Base-by-base conservation (phyloP, 2,888 invertebrate genomes). In the Euplexia lucipara region DNA sequence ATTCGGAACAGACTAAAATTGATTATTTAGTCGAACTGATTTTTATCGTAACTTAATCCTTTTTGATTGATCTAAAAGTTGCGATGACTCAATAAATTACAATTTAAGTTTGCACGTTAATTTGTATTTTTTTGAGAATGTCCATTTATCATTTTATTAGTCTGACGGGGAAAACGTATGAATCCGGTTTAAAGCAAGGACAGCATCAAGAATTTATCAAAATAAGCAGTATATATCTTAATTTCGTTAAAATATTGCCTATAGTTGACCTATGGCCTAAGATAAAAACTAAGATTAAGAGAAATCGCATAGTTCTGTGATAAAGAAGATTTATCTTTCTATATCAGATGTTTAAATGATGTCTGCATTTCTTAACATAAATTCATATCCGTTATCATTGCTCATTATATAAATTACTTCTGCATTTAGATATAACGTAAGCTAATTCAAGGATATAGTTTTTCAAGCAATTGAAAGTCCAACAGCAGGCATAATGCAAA, bases 101-200 rank as follows among this genome's bases (percentile, higher is more conserved):
- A 41, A n/a, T 47, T 41, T 35, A 0, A 9, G 16, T 45, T 26
- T 39, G n/a, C 22, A 26, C 1, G 16, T 47, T n/a, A n/a, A n/a
- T n/a, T 68, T 56, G 26, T 26, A 26, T 26, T 26, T 26, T 26
- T 70, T 60, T 39, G 12, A 35, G 45, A 48, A 65, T 52, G 39
- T 2, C 10, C 7, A 61, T 67, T 54, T 32, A 54, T 59, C 41
- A 44, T 34, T 64, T 52, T 49, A 37, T 49, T 45, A 9, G 8
- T 20, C 18, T 49, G 26, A 32, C 7, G 39, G 39, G n/a, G 41
- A 60, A 56, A 61, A 59, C 18, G 14, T 20, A 35, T 35, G 14
- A 48, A 62, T 54, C 74, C 61, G 32, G 78, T 70, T 81, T 32
- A 12, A 16, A 64, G 10, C 54, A 76, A 79, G 61, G 67, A 67